Base-by-base conservation (phyloP, 2,888 invertebrate species). In the Helobdella robusta region DNA sequence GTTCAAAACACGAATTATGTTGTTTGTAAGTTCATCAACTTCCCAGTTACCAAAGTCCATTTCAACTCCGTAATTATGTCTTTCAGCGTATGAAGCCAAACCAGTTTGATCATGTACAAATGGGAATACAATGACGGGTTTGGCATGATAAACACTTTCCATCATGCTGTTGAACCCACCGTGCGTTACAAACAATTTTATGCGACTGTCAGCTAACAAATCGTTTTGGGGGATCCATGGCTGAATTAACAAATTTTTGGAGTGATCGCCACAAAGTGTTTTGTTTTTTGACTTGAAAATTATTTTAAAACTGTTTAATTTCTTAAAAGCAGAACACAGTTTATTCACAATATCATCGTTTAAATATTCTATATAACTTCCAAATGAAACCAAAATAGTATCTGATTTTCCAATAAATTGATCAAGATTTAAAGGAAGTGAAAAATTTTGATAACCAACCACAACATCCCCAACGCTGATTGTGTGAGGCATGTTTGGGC, bases 221-320 rank as follows among this genome's bases (percentile, higher is more conserved):
- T 67, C 67, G 52, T 67, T 67, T 28, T 67, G 67, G 0, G 67
- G 67, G 36, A 67, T 20, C 67, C 67, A 67, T n/a, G 64, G 56
- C 23, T 32, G 15, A 18, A 65, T 23, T 8, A 54, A 20, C 0
- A 65, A 20, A 40, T 67, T 67, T 32, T 50, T 18, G 18, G 46
- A 15, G 30, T 15, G 2, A 2, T n/a, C 11, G 32, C 67, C 54
- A 65, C 58, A 60, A 25, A 58, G 25, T 20, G 36, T 23, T 0
- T 25, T 28, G 35, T 44, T 59, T 4, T 56, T 52, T 23, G 35
- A 52, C 32, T 60, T 52, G 65, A 59, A 67, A 23, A 67, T 59
- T 15, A 65, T 56, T 20, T 56, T 64, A 4, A 35, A 32, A n/a
- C 60, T 28, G 20, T 15, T 59, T 18, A 64, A 25, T n/a, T 23